Evolutionary conservation across 2,888 invertebrate species (phyloP).

Genomic region (Plagodis dolabraria): DNA sequence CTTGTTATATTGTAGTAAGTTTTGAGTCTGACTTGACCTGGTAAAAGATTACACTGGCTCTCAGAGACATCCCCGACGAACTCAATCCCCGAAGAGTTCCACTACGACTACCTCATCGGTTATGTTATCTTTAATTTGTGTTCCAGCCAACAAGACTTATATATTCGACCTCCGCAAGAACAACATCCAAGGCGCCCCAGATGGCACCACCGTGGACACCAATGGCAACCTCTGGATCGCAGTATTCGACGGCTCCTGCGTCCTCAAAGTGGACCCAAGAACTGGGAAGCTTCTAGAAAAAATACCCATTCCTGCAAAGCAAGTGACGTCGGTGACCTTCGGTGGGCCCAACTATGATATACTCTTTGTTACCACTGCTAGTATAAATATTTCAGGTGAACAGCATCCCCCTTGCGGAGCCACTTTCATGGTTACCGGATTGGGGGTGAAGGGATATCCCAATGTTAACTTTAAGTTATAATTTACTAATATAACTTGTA

Average conservation of each 20-base stretch:
- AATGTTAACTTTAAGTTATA: constrained; percentile 57
- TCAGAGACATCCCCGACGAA: too few species aligned
- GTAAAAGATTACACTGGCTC: too few species aligned
- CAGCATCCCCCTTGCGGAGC: constrained; percentile 83
- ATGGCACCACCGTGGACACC: constrained; percentile 91
- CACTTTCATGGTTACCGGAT: constrained; percentile 86
- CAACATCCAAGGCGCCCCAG: constrained; percentile 78
- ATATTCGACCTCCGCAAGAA: constrained; percentile 84
- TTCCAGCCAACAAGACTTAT: constrained; percentile 84
- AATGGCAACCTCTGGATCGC: constrained; percentile 92
- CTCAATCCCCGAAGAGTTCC: too few species aligned
- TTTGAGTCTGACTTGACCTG: too few species aligned
- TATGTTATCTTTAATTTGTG: neutral
- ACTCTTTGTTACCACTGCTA: constrained; percentile 87
- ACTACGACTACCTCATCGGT: too few species aligned
- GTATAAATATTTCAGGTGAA: constrained; percentile 60
- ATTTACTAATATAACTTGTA: neutral
- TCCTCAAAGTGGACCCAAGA: constrained; percentile 81
- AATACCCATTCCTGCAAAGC: constrained; percentile 83
- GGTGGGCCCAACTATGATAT: constrained; percentile 89
- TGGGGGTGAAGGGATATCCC: constrained; percentile 84
- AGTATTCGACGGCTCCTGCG: constrained; percentile 86
- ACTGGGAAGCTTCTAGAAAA: constrained; percentile 83
- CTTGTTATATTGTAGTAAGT: too few species aligned
- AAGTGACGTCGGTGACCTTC: constrained; percentile 89